Evolutionary conservation across 1,140 invertebrate genomes (phyloP).

Genomic region (Drosophila lini): DNA sequence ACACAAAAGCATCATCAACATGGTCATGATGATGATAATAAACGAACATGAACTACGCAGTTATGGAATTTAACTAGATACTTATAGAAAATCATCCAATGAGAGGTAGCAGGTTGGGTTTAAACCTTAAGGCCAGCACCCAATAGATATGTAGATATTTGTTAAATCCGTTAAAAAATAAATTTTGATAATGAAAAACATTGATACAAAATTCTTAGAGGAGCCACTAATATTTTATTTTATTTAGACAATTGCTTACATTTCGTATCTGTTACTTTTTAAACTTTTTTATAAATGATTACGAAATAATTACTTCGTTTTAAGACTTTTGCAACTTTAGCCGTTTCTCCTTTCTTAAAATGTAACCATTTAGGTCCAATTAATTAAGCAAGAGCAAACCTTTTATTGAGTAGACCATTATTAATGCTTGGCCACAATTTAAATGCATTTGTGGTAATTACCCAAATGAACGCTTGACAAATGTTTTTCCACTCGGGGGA

Average conservation of each 20-base stretch:
- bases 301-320: background rate
- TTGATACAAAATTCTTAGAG: background rate
- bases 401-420: constrained; percentile 1
- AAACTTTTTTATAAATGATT: background rate
- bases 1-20: constrained; percentile 64
- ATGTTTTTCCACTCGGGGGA: constrained; percentile 12
- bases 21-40: constrained; percentile 41
- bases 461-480: constrained; percentile 19
- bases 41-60: constrained; percentile 68
- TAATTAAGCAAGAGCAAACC: constrained; percentile 8
- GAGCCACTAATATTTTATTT: background rate
- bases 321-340: background rate
- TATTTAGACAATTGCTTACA: background rate
- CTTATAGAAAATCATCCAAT: constrained; percentile 22
- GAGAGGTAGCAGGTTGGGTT: constrained; percentile 9
- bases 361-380: background rate
- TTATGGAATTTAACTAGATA: constrained; percentile 69
- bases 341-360: background rate
- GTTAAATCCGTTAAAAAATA: background rate
- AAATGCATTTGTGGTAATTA: constrained; percentile 25
- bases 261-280: background rate
- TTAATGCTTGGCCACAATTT: background rate
- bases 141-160: background rate
- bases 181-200: background rate
- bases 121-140: constrained; percentile 1